Base-by-base conservation (phyloP, 2,113 vertebrate genomes). In the Elachura formosa region DNA sequence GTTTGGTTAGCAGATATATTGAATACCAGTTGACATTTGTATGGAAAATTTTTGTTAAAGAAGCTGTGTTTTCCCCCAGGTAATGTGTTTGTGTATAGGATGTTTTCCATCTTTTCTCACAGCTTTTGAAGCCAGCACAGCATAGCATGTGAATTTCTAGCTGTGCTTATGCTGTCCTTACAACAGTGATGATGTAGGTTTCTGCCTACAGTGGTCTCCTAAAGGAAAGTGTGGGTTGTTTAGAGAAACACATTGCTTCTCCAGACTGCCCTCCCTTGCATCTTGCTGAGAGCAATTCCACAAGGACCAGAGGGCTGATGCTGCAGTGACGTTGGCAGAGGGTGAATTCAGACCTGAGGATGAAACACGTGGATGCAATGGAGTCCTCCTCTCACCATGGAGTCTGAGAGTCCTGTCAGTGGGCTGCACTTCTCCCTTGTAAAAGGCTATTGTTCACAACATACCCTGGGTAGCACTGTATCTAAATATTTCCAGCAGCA, bases 381-480 rank as follows among this genome's bases (percentile, higher is more conserved):
- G n/a, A n/a, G n/a, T n/a, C n/a, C n/a, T n/a, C n/a, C 41, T 67
- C 2, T 56, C 24, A 31, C 9, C 4, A 0, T n/a, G 45, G 45
- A 68, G 41, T 83, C 14, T 36, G 7, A 59, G 54, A 41, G 16
- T 34, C 22, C 87, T 75, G 36, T 45, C 31, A 43, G 56, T 5
- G 21, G 16, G 18, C 82, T 64, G 34, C 29, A 13, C 23, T 46
- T 62, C 25, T 46, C 26, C 12, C n/a, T 48, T 33, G 14, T 46
- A 11, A 71, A 77, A 81, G 13, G 6, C 3, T 29, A 5, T 34
- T 5, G 38, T 75, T 88, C 51, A 43, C 38, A 58, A 28, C 34
- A 71, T 43, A 13, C 34, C 29, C n/a, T 21, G 29, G 40, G 43
- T 33, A 87, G 59, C n/a, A n/a, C 9, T 17, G 46, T 75, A 67